Evolutionary conservation across 2,797 vertebrate species (phyloP), one percentile per base, ranked within the genome.

Genomic region (Bryconaethiops microstoma): DNA sequence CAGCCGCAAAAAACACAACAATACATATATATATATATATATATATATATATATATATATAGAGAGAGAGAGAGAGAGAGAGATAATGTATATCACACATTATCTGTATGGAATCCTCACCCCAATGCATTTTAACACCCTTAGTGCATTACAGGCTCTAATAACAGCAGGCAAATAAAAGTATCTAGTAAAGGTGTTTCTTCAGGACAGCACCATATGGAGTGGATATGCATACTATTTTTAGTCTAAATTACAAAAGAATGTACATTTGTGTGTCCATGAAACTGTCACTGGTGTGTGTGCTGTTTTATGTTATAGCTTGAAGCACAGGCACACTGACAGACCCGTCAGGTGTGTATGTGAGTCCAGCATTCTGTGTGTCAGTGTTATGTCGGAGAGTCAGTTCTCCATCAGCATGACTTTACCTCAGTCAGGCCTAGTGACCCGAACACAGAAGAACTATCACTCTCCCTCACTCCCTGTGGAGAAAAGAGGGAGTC

Each of bases 401-500:
- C 84, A 86, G 74, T 78, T 85, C 74, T 86, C 85, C 76, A 79
- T 86, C 86, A 84, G 80, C 62, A 81, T 87, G 80, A 86, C 78
- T 89, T 86, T 84, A 80, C 83, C 79, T 86, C 85, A 88, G 83
- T 76, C 82, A 72, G 76, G 81, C 74, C 81, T 81, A 83, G 82
- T 89, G 87, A 89, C 82, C 87, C 82, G 78, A 81, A 86, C 83
- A 84, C 78, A 55, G 80, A 39, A 79, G 82, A 84, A 79, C 86
- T 85, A 80, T 87, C 81, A 82, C 74, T 84, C 82, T 76, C 71
- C 63, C 55, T 42, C 39, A 45, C 79, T 87, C 85, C 87, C 84
- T 64, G 84, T 39, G 79, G 87, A 82, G 82, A 83, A 48, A 48
- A 54, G 54, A 78, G 73, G 59, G 74, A 72, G 16, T 12, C 69